Evolutionary conservation across 2,797 vertebrate species (phyloP), one percentile per base, ranked within the genome.

Genomic region (Danionella dracula): DNA sequence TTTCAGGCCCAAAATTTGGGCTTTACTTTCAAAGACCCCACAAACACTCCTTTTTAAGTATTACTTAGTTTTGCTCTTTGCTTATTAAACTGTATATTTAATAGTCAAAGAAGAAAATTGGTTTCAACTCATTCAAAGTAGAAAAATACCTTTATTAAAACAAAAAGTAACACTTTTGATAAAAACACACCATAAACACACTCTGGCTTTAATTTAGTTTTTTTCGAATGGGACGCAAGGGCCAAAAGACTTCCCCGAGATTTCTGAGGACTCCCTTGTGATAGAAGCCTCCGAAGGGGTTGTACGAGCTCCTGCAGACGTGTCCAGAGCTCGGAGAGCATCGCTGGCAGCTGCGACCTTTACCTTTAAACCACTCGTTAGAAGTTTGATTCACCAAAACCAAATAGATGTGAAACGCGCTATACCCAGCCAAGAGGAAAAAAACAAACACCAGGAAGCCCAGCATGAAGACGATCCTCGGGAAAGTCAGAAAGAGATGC

Each of bases 401-500:
- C 82, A 98, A 74, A 66, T 91, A 96, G 1, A 88, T 72, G 27
- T 75, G 82, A 78, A 99, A 98, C 75, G 89, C 74, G 15, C 86
- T 81, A 41, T 98, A 98, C 3, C 90, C 89, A 0, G 87, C 89
- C 75, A 99, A 85, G 1, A 99, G 78, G 0, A 95, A 75, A 0
- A 90, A 90, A 71, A 97, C 79, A n/a, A 97, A 86, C 35, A 89
- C 0, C n/a, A 97, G 83, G 63, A 99, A 98, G 0, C 97, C 96
- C 65, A 99, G 83, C 89, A 93, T 90, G 88, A 97, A 95, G 77
- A 98, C 74, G 1, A 97, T 91, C 77, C 94, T 84, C 0, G 97
- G 96, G 41, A 98, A 98, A 4, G 91, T 93, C 85, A 99, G 67
- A 85, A 98, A 99, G 53, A 99, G 90, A 74, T 95, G 90, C 96